Base-by-base conservation (phyloP, 2,888 invertebrate species). In the Eupelmus urozonus region DNA sequence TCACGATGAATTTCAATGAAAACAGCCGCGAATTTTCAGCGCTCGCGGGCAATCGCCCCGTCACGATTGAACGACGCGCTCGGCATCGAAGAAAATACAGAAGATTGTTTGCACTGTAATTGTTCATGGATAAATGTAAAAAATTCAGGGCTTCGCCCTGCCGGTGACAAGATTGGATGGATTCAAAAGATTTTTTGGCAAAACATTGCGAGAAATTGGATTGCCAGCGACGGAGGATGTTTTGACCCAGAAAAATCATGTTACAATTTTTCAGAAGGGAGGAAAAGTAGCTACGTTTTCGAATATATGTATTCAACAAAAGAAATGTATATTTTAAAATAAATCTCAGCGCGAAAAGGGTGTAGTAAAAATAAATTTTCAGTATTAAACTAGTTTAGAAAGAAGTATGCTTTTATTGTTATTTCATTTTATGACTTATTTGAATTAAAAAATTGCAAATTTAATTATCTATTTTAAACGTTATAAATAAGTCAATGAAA, bases 1-100 rank as follows among this genome's bases (percentile, higher is more conserved):
- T 71, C 49, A 27, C 59, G 27, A 71, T 77, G 76, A 77, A 71
- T 71, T 77, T 77, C 76, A 77, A 71, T 60, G 76, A 71, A 77
- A 77, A n/a, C n/a, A 53, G 53, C 59, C 42, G 20, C 27, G 42
- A 51, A 67, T 75, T 67, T n/a, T 75, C 66, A 67, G 40, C 51
- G 49, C 40, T 5, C 18, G 2, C 18, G 18, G 7, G 53, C 20
- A 3, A 23, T 53, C 53, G 23, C 3, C 49, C 9, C 9, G 5
- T 34, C 34, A 5, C 34, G 34, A 34, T 3, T n/a, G 34, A 34
- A 9, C 3, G 34, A 3, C 9, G 3, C 9, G 34, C 34, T n/a
- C n/a, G n/a, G 5, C 34, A 9, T 34, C 34, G 34, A 34, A 3
- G 9, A 34, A 34, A 34, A 9, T 34, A 34, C 9, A 9, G 34